Evolutionary conservation across 2,888 invertebrate species (phyloP).

Genomic region (Polydrusus tereticollis): DNA sequence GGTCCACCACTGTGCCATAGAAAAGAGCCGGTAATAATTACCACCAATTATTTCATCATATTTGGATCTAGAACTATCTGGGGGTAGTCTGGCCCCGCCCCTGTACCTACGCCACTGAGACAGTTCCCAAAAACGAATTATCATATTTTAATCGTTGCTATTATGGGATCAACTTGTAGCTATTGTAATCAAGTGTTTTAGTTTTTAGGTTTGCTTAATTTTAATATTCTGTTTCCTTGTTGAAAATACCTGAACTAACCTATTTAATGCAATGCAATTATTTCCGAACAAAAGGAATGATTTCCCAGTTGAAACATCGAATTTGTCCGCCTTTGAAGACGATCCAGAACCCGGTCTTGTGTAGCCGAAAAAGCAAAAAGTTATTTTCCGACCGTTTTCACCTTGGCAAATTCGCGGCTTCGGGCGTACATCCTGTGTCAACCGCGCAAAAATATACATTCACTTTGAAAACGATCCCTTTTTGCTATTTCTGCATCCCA

Average conservation of each 20-base stretch:
- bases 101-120: too few species aligned
- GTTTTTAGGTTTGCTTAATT: too few species aligned
- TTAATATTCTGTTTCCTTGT: too few species aligned
- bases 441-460: slow-evolving; percentile 47
- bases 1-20: too few species aligned
- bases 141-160: too few species aligned
- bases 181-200: too few species aligned
- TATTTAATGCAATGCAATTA: neutral
- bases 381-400: slow-evolving; percentile 38
- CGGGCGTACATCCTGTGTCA: slow-evolving; percentile 44
- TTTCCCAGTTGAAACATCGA: neutral
- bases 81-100: too few species aligned
- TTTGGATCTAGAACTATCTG: too few species aligned
- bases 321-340: slow-evolving; percentile 3
- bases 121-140: too few species aligned
- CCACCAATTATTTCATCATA: too few species aligned
- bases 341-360: slow-evolving; percentile 23
- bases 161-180: too few species aligned
- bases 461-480: slow-evolving; percentile 47
- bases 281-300: neutral
- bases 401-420: slow-evolving; percentile 38
- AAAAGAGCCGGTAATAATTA: too few species aligned
- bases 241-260: neutral
- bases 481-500: slow-evolving; percentile 47
- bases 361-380: slow-evolving; percentile 36